These are phyloP conservation scores for Pocillopora damicornis DNA, from an alignment of 64 coral and sea anemone species.

Conservation along the genomic window DNA sequence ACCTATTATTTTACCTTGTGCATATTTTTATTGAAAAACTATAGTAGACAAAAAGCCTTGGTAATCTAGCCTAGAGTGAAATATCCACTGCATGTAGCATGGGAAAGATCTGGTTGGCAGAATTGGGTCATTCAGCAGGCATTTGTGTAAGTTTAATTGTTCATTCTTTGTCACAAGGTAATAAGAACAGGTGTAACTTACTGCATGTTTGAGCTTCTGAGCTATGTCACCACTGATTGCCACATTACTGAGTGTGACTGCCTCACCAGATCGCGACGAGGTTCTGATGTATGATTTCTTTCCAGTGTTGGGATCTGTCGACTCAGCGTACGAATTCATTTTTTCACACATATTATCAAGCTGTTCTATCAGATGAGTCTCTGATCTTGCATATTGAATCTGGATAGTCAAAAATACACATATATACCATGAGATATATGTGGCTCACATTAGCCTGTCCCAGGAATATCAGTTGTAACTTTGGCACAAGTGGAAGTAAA, in stretches of 20 bases:
- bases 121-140: no score
- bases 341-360: constrained; percentile 86
- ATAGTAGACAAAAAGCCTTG: no score
- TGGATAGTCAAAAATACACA: constrained; percentile 8
- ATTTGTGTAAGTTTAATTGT: no score
- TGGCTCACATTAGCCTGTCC: no score
- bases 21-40: no score
- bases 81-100: no score
- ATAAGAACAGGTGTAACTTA: constrained; percentile 27
- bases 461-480: no score
- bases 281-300: constrained; percentile 84
- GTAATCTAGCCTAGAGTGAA: no score
- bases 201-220: constrained; percentile 84
- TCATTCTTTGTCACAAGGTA: not conserved
- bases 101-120: no score
- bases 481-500: no score
- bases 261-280: constrained; percentile 78
- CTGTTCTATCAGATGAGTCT: constrained; percentile 90
- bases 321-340: constrained; percentile 90
- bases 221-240: constrained; percentile 94
- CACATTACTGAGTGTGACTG: constrained; percentile 83
- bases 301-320: constrained; percentile 74
- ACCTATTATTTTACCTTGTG: no score
- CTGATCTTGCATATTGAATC: constrained; percentile 95
- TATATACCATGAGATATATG: no score